These are phyloP conservation scores for Dryobota labecula DNA, from an alignment of 2,888 invertebrate genomes.

Conservation along the genomic window DNA sequence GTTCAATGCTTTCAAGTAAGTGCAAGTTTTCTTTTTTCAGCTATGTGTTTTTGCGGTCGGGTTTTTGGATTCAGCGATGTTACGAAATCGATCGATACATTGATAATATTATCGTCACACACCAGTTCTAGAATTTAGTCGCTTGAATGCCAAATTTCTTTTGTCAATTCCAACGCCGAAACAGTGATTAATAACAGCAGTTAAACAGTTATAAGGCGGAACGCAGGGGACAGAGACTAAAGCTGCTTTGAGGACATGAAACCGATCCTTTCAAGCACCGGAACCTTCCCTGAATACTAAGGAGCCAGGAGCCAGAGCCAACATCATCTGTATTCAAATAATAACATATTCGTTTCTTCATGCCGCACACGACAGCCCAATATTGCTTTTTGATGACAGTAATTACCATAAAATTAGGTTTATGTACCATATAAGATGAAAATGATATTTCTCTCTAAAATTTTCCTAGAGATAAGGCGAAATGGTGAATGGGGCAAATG, in stretches of 20 bases:
- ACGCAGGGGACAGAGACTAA: conserved; percentile 60
- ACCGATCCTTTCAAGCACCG: conserved; percentile 56
- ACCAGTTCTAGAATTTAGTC: neutral
- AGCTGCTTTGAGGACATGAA: conserved; percentile 60
- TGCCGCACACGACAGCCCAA: conserved; percentile 66
- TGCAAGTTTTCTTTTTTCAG: no score
- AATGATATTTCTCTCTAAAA: conserved; percentile 63
- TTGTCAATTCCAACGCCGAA: conserved; percentile 18
- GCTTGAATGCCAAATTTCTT: neutral
- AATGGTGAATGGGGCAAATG: conserved; percentile 27
- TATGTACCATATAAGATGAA: conserved; percentile 63
- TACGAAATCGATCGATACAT: neutral
- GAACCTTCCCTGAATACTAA: conserved; percentile 60
- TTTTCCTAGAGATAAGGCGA: conserved; percentile 37
- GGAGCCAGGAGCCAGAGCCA: conserved; percentile 27
- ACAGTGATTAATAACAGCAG: conserved; percentile 61
- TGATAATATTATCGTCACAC: neutral
- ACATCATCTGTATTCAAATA: conserved; percentile 73
- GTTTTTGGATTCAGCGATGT: no score
- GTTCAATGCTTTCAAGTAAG: no score
- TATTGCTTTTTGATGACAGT: conserved; percentile 74
- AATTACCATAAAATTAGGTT: conserved; percentile 70
- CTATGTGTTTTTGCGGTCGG: no score
- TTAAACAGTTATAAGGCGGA: conserved; percentile 59
- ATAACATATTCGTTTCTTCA: conserved; percentile 69